Base-by-base conservation (phyloP, 2,888 invertebrate species). In the Troides oblongomaculatus region DNA sequence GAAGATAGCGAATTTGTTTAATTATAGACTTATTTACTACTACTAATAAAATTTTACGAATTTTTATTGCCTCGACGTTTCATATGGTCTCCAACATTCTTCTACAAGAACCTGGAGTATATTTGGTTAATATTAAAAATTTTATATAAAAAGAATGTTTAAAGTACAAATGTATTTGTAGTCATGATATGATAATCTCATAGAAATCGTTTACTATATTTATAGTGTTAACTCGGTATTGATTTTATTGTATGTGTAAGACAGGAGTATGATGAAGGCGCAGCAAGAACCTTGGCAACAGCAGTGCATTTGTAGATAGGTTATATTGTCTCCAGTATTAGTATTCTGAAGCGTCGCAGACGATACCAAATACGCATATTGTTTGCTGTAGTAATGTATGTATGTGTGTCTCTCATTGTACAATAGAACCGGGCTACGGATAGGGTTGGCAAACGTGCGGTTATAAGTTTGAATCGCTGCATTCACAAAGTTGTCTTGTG, bases 301-400 rank as follows among this genome's bases (percentile, higher is more conserved):
- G 56, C 56, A 39, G n/a, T 67, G 70, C 64, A 57, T 68, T 63
- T 30, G 46, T 61, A 36, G 36, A 64, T 71, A 64, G 57, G 36
- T 68, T 67, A 68, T 67, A 67, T 71, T 67, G 70, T 67, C 46
- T 46, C 25, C 7, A 18, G 46, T 46, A 71, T 71, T 71, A 71
- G 70, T 68, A 71, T 71, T 71, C 67, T 50, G 57, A 17, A 43
- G 63, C 53, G 66, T 21, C 60, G 66, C 66, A 66, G 63, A 70
- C 66, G 66, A 66, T 60, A 70, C 70, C 66, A 66, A 70, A 70
- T 66, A 63, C 63, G 66, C 70, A 70, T 63, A 70, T 66, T 70
- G 70, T 70, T 70, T 63, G 63, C 30, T 43, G 39, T 62, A 56
- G 63, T 66, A 59, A 70, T 59, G 39, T 68, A 68, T 63, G 68